These are phyloP conservation scores for Lycaon pictus DNA, from an alignment of 2,113 vertebrate genomes.

Conservation along the genomic window DNA sequence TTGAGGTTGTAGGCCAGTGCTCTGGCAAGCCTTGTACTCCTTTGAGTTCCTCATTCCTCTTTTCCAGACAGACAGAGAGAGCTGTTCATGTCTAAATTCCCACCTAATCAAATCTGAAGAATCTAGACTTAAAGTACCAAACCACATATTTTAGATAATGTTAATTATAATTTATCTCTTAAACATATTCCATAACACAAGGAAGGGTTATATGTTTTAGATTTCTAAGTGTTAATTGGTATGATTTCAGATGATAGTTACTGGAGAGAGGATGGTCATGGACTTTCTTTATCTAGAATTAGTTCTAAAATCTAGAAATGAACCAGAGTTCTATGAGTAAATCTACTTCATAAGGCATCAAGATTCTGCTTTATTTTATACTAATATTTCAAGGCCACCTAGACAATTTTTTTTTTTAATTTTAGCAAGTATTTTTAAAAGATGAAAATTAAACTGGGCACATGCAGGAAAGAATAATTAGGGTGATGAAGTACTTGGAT, in stretches of 20 bases:
- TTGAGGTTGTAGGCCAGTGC: not conserved
- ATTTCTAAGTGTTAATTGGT: not conserved
- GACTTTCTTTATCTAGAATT: not conserved
- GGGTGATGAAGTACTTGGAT: not conserved
- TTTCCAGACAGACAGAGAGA: not conserved
- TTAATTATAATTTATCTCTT: not conserved
- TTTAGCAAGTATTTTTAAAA: not conserved
- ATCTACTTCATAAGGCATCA: not conserved
- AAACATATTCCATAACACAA: not conserved
- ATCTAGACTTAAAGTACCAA: not conserved
- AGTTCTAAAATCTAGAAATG: not conserved
- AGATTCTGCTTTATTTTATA: not conserved
- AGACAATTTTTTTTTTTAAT: not conserved
- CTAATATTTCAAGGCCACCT: not conserved
- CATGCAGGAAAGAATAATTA: not conserved
- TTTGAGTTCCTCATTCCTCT: not conserved
- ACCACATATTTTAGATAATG: not conserved
- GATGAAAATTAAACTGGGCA: not conserved
- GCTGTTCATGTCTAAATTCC: not conserved
- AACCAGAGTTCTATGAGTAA: not conserved
- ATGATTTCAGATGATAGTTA: not conserved
- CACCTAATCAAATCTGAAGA: not conserved
- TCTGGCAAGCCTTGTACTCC: not conserved
- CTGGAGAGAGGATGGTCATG: not conserved
- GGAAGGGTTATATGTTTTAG: not conserved